Evolutionary conservation across 2,797 vertebrate species (phyloP), one percentile per base, ranked within the genome.

Genomic region (Micropoecilia bifurca): DNA sequence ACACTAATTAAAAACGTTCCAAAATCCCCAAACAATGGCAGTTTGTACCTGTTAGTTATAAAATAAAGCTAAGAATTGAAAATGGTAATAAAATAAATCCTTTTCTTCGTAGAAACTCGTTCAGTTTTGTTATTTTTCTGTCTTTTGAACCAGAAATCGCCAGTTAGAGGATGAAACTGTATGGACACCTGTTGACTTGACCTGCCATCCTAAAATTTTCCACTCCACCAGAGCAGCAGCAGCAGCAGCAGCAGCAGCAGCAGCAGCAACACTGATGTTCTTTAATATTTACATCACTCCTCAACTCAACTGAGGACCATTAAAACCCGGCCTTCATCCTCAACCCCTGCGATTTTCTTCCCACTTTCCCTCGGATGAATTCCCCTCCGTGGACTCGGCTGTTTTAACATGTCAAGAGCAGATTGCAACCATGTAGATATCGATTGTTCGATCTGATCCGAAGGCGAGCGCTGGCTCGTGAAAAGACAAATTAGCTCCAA

Each of bases 401-500:
- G 20, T 83, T 88, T 87, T 79, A 82, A 71, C 82, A 83, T 90
- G 91, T 95, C 90, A 91, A 88, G 88, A 90, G 84, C 86, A 89
- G 92, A 93, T 95, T 93, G 91, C 90, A 90, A 75, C 87, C 91
- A 90, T 92, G 94, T 94, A 92, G 84, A 80, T 94, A 95, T 95
- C 75, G 94, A 95, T 95, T 94, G 87, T 91, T 91, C 80, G 89
- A 94, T 92, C 91, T 90, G 87, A 87, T 87, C 85, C 74, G 86
- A 89, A 92, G 93, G 91, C 68, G 12, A 92, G 91, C 90, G 88
- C 90, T 93, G 92, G 90, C 87, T 94, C 90, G 91, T 94, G 91
- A 94, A 94, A 94, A 95, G 92, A 95, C 92, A 94, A 93, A 95
- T 94, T 93, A 94, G 92, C 92, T 92, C 91, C 91, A 90, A 94